phyloP scores from a whole-genome alignment of 2,888 invertebrate species.

The Leucophora obtusa region DNA sequence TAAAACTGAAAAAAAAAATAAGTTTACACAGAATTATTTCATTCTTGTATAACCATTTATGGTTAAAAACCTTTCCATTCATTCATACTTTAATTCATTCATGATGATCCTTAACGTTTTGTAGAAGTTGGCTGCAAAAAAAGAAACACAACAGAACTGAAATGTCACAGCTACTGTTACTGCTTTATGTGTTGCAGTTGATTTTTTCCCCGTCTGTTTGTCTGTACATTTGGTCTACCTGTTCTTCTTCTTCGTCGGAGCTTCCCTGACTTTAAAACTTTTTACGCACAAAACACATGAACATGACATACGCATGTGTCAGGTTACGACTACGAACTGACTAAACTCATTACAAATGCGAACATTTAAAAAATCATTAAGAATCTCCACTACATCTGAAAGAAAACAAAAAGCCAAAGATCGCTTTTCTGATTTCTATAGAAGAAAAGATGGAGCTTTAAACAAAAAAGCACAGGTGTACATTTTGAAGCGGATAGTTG shows the following conservation, averaged over 20 bases:
- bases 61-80: constrained; percentile 44
- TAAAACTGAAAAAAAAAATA: not conserved
- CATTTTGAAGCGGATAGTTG: constrained; percentile 67
- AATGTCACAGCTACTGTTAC: constrained; percentile 61
- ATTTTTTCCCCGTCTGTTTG: constrained; percentile 10
- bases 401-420: constrained; percentile 42
- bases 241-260: not conserved
- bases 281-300: constrained; percentile 55
- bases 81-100: constrained; percentile 60
- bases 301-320: constrained; percentile 68
- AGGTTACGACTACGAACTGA: constrained; percentile 61
- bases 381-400: constrained; percentile 45
- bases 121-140: constrained; percentile 21
- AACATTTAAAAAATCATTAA: constrained; percentile 75
- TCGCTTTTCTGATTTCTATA: constrained; percentile 57
- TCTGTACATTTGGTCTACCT: constrained; percentile 30
- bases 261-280: not conserved
- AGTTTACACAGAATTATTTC: constrained; percentile 42
- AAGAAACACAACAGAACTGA: constrained; percentile 41
- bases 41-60: constrained; percentile 57
- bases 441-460: constrained; percentile 10
- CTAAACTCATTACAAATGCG: constrained; percentile 71
- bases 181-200: constrained; percentile 13
- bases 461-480: constrained; percentile 71
- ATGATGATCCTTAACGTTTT: constrained; percentile 54